Base-by-base conservation (phyloP, 2,888 invertebrate genomes). In the Lasioglossum malachurum region DNA sequence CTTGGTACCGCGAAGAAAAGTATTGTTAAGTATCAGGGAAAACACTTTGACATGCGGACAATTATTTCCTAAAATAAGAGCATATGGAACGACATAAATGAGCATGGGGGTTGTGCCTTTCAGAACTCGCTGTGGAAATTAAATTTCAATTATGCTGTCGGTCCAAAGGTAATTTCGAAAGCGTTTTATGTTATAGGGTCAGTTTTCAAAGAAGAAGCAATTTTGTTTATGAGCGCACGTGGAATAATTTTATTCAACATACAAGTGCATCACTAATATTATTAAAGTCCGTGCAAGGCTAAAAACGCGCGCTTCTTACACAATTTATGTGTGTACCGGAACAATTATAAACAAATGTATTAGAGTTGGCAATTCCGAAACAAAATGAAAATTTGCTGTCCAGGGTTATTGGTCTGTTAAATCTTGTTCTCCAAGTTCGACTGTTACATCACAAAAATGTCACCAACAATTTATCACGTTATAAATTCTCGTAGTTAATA, bases 51-150 rank as follows among this genome's bases (percentile, higher is more conserved):
- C n/a, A 12, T 16, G n/a, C 7, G 23, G 3, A 35, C 76, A 1
- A 81, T 67, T 74, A 77, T 81, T 81, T 57, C 14, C 76, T 73
- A 67, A 77, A 77, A 81, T 67, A 72, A 71, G 72, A 72, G 72
- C 75, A 49, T 49, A 53, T 49, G 4, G 8, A 53, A 80, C 41
- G 44, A 44, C n/a, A 49, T 53, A 64, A 31, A 76, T 73, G 4
- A 60, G 4, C 4, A 14, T 27, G 27, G 2, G n/a, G 12, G 1
- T 27, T 27, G 7, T 64, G 23, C 31, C 64, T 64, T 64, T 16
- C 14, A 64, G 14, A 64, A 16, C 16, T 31, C 8, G 2, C 23
- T 27, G 16, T 3, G 64, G 0, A 64, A 64, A 64, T 64, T 31
- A 31, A 2, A 31, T 31, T 64, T n/a, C n/a, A 12, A n/a, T n/a